A percentile compares a stretch with the other conserved stretches of the same genome.
Conservation (phyloP, 2,113 vertebrate genomes). For the Echinops telfairi region DNA sequence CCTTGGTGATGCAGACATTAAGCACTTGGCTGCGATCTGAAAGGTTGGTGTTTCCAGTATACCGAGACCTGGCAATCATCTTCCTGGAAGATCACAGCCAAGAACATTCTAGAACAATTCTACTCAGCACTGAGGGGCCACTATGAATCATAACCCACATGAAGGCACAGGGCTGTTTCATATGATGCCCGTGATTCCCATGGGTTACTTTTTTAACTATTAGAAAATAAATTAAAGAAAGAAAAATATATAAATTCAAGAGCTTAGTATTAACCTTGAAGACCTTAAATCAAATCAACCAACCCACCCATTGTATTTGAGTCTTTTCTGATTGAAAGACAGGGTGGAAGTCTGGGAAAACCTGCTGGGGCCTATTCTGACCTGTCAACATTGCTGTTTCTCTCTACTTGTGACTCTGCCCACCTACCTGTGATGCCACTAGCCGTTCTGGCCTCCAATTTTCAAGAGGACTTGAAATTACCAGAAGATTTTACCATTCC, state of each 20-base stretch:
- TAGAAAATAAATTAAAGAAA: background rate
- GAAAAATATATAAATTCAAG: background rate
- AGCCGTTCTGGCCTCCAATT: accelerated
- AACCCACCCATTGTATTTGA: background rate
- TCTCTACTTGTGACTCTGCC: background rate
- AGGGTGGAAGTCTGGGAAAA: background rate
- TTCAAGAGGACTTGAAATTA: accelerated
- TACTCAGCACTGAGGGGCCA: background rate
- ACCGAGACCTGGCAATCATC: background rate
- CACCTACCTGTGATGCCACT: background rate
- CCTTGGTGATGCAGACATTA: background rate
- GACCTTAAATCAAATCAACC: background rate
- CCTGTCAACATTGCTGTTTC: background rate
- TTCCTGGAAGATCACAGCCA: background rate
- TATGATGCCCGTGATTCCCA: background rate
- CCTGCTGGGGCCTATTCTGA: background rate
- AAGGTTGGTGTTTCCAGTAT: background rate
- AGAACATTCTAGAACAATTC: background rate
- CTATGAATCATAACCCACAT: background rate
- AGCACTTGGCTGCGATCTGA: background rate
- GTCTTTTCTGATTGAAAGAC: background rate
- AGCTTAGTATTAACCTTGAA: background rate
- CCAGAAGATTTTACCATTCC: constrained; percentile 27
- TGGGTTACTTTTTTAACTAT: background rate
- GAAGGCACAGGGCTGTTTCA: background rate